Evolutionary conservation across 2,888 invertebrate species (phyloP).

Genomic region (Willowsia nigromaculata): DNA sequence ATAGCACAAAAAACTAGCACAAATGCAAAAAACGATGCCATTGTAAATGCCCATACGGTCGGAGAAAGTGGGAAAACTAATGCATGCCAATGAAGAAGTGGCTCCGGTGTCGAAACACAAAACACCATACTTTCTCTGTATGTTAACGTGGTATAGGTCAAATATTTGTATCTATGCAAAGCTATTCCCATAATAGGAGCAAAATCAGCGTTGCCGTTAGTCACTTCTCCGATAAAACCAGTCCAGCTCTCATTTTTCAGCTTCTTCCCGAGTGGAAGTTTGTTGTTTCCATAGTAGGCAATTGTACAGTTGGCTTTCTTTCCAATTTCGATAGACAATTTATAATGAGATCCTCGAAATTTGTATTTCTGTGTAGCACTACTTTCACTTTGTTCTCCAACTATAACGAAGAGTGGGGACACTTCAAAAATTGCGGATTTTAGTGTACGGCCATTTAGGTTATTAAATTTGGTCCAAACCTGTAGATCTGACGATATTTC

Average conservation of each 20-base stretch:
- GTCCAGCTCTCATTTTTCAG: slow-evolving; percentile 70
- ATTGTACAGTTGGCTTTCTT: neutral
- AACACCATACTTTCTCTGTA: neutral
- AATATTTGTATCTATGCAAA: neutral
- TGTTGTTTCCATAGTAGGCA: neutral
- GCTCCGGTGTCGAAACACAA: neutral
- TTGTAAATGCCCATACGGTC: neutral
- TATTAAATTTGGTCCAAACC: neutral
- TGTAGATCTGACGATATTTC: neutral
- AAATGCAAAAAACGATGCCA: neutral
- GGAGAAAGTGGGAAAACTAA: neutral
- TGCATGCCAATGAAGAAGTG: slow-evolving; percentile 2
- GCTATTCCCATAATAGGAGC: neutral
- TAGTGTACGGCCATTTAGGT: neutral
- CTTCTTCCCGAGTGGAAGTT: neutral
- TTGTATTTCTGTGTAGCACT: neutral
- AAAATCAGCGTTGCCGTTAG: slow-evolving; percentile 52
- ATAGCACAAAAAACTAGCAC: neutral
- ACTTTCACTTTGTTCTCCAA: neutral
- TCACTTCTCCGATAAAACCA: slow-evolving; percentile 68
- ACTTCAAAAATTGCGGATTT: neutral
- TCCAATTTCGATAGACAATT: neutral
- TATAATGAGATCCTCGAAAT: slow-evolving; percentile 6
- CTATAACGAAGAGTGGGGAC: neutral
- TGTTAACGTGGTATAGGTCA: neutral